These are phyloP conservation scores for Macaria liturata DNA, from an alignment of 2,888 invertebrate species.

Conservation along the genomic window DNA sequence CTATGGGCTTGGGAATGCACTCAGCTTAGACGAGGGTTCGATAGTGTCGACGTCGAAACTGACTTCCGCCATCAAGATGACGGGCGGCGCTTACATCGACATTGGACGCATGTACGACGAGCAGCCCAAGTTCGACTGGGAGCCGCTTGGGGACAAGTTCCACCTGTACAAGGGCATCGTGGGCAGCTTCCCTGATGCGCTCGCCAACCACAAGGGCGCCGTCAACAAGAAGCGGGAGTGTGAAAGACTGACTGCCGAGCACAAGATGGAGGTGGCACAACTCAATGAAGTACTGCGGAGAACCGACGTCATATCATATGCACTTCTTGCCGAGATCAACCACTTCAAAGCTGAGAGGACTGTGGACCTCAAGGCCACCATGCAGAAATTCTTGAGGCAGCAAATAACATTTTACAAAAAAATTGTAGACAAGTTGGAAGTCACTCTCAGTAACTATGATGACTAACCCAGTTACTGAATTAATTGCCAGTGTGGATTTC, in stretches of 20 bases:
- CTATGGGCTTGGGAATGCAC: slow-evolving; percentile 91
- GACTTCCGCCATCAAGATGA: slow-evolving; percentile 91
- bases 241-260: slow-evolving; percentile 90
- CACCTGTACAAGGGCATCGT: slow-evolving; percentile 98
- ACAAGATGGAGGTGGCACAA: slow-evolving; percentile 92
- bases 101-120: slow-evolving; percentile 96
- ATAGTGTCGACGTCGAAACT: slow-evolving; percentile 85
- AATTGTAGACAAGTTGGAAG: slow-evolving; percentile 88
- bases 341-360: slow-evolving; percentile 96
- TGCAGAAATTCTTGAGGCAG: slow-evolving; percentile 93
- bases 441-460: slow-evolving; percentile 77
- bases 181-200: slow-evolving; percentile 94
- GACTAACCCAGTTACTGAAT: slow-evolving; percentile 51
- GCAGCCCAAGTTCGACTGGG: slow-evolving; percentile 95
- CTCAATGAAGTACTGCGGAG: slow-evolving; percentile 91
- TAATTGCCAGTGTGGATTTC: slow-evolving; percentile 33
- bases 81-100: slow-evolving; percentile 94
- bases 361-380: slow-evolving; percentile 91
- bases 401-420: slow-evolving; percentile 97
- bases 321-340: slow-evolving; percentile 96
- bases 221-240: slow-evolving; percentile 95
- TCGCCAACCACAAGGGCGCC: slow-evolving; percentile 94
- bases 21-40: slow-evolving; percentile 90
- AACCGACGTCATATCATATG: slow-evolving; percentile 96
- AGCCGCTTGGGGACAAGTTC: slow-evolving; percentile 94